Evolutionary conservation across 2,113 vertebrate genomes (phyloP), one percentile per base, ranked within the genome.

Genomic region (Sakesphorus luctuosus): DNA sequence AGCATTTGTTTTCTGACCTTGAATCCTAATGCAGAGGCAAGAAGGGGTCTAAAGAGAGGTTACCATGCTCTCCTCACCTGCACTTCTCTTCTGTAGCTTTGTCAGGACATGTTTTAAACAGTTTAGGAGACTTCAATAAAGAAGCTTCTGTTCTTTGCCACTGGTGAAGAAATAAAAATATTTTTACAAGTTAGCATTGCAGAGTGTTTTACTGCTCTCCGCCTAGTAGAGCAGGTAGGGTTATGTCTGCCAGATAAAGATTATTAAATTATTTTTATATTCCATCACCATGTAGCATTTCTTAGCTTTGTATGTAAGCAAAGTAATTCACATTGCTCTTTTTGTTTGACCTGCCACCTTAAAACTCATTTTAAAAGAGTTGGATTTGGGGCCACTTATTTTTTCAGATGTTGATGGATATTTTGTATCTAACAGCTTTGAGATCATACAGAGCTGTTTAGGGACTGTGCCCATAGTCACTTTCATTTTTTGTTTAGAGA

Each of bases 81-180:
- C 38, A 15, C 55, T 95, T 50, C 82, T 68, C 61, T 36, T 67
- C 86, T 68, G 9, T 59, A 71, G 40, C 87, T 87, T 52, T 92
- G 73, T 58, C 33, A 23, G 55, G 59, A 47, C 7, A 35, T 61
- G 76, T 89, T 95, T 95, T 49, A 95, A 96, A 53, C 65, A 52
- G 47, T 62, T 96, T 94, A 89, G 79, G 49, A 90, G 59, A 55
- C 21, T 67, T 94, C 61, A 90, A 49, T 88, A 83, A 72, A 95
- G 84, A 66, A 61, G 25, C 63, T 75, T 91, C 93, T 93, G 89
- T 86, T 92, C 79, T 93, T 79, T 93, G 71, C 62, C 73, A 49
- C 55, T 56, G 63, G 74, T 96, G 75, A 85, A 63, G 87, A 85
- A 95, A 79, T 76, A 78, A 83, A 95, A 90, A 91, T 40, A 66